phyloP scores from a whole-genome alignment of 2,113 vertebrate genomes.

The Platysternon megacephalum region DNA sequence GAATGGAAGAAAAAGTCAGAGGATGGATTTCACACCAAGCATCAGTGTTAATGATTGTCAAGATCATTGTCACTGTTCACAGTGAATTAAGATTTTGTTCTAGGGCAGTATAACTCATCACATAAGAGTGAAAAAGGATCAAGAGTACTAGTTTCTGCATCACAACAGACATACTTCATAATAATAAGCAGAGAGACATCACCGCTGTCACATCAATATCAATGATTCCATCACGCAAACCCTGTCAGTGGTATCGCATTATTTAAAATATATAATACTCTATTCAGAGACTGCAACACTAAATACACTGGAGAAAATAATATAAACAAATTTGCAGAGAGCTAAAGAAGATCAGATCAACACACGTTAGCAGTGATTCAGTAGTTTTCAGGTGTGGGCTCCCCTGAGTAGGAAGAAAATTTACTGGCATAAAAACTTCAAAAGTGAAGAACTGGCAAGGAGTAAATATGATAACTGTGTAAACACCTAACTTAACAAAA shows the following conservation, averaged over 20 bases:
- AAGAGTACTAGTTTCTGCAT: slow-evolving; percentile 24
- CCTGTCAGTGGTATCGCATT: slow-evolving; percentile 32
- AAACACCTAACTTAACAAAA: background rate
- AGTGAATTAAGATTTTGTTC: slow-evolving; percentile 46
- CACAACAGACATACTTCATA: slow-evolving; percentile 29
- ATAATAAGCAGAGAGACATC: slow-evolving; percentile 56
- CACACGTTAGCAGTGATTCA: background rate
- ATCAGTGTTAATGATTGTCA: slow-evolving; percentile 17
- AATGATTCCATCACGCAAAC: slow-evolving; percentile 5
- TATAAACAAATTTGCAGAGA: background rate
- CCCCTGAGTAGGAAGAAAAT: background rate
- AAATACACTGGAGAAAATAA: background rate
- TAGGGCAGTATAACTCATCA: slow-evolving; percentile 12
- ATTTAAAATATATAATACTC: slow-evolving; percentile 42
- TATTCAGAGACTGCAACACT: background rate
- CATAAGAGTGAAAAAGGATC: background rate
- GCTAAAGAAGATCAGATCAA: background rate
- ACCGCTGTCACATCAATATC: slow-evolving; percentile 50
- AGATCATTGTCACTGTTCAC: slow-evolving; percentile 17
- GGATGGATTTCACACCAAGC: slow-evolving; percentile 12
- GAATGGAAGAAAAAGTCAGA: background rate
- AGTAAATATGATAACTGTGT: background rate
- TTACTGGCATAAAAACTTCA: background rate
- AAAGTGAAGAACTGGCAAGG: background rate
- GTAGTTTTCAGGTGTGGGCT: background rate